These are phyloP conservation scores for Otus scops DNA, from an alignment of 2,797 vertebrate genomes.

Conservation along the genomic window DNA sequence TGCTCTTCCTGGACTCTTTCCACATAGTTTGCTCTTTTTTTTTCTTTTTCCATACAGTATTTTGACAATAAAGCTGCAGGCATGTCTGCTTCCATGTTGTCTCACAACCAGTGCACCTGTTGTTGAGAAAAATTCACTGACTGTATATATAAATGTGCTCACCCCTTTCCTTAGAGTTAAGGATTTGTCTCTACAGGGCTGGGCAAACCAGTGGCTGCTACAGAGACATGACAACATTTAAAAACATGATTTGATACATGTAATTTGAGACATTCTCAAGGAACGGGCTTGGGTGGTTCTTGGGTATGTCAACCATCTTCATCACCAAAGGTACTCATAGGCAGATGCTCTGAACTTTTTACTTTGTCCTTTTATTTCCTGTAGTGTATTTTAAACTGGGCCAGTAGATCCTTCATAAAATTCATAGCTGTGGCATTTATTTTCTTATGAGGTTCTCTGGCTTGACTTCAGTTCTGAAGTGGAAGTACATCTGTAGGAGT, in stretches of 20 bases:
- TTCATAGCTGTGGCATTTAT: neutral
- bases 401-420: neutral
- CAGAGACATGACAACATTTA: neutral
- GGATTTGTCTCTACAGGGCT: neutral
- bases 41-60: neutral
- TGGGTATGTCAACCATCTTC: neutral
- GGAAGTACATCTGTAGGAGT: neutral
- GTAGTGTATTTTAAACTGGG: neutral
- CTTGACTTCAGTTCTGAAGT: neutral
- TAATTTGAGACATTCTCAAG: neutral
- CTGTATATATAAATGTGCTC: neutral
- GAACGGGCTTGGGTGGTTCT: neutral
- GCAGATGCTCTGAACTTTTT: neutral
- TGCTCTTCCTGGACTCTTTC: neutral
- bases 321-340: neutral
- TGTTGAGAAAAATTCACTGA: neutral
- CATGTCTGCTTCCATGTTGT: neutral
- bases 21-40: neutral
- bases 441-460: neutral
- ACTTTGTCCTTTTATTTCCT: accelerated
- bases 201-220: neutral
- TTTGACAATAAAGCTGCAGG: neutral
- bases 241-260: neutral
- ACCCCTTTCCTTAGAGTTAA: neutral
- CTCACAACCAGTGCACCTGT: neutral